Evolutionary conservation across 2,797 vertebrate genomes (phyloP).

Genomic region (Geotrypetes seraphini): DNA sequence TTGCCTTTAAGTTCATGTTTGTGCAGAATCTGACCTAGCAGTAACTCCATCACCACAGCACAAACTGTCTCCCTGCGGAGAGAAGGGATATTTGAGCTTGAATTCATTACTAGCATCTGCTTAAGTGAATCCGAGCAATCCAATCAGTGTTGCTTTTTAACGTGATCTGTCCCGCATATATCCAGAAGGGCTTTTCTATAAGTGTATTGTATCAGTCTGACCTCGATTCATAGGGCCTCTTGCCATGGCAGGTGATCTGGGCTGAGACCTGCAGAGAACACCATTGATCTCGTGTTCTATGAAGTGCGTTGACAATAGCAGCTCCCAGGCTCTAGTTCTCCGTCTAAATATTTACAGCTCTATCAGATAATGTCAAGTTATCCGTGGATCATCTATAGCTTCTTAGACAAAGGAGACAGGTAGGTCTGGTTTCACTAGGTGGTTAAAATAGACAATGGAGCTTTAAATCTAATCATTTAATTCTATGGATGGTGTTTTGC

Average conservation of each 20-base stretch:
- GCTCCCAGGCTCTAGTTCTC: conserved; percentile 11
- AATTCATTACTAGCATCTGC: conserved; percentile 25
- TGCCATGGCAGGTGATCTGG: conserved; percentile 22
- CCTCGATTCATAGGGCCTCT: conserved; percentile 25
- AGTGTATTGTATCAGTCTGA: conserved; percentile 1
- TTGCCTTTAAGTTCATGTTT: no score
- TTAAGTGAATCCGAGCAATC: conserved; percentile 32
- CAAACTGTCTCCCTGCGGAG: not conserved
- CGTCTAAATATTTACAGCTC: conserved; percentile 36
- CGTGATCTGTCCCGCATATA: conserved; percentile 30
- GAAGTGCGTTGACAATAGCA: not conserved
- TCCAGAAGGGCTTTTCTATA: conserved; percentile 24
- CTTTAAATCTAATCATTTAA: no score
- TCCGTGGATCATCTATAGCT: conserved; percentile 18
- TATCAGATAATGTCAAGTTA: conserved; percentile 11
- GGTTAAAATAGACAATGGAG: no score
- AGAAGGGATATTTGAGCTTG: conserved; percentile 8
- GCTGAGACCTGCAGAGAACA: not conserved
- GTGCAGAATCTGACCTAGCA: not conserved
- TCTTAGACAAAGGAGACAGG: conserved; percentile 20
- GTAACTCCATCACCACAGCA: not conserved
- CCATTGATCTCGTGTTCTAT: not conserved
- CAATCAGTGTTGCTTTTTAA: conserved; percentile 31
- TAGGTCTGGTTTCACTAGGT: conserved; percentile 24
- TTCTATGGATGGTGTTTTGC: no score